Evolutionary conservation across 2,797 vertebrate genomes (phyloP).

Genomic region (Otolemur crassicaudatus): DNA sequence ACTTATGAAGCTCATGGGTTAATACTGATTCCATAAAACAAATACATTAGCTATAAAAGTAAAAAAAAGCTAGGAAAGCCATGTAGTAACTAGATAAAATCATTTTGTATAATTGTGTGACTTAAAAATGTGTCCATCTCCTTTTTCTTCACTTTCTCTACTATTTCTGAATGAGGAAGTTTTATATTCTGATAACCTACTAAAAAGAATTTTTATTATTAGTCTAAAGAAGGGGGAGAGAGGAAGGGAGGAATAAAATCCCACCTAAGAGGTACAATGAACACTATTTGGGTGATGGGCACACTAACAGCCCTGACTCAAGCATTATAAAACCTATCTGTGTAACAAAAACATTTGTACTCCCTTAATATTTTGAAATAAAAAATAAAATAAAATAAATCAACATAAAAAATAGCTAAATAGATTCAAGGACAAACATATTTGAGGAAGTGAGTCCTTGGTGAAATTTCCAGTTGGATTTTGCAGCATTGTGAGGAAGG

Average conservation of each 20-base stretch:
- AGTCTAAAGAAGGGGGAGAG: background rate
- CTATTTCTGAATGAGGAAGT: background rate
- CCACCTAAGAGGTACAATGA: background rate
- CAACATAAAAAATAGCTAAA: background rate
- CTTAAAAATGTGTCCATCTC: background rate
- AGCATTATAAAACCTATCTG: background rate
- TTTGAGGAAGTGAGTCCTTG: slow-evolving; percentile 3
- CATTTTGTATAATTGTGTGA: background rate
- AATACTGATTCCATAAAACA: background rate
- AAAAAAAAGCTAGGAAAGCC: too few species aligned
- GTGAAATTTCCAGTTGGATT: slow-evolving; percentile 44
- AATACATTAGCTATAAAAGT: background rate
- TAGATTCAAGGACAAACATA: background rate
- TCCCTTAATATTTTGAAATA: background rate
- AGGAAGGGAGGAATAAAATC: background rate
- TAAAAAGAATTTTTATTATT: background rate
- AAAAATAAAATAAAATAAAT: background rate
- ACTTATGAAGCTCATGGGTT: background rate
- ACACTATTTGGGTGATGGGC: background rate
- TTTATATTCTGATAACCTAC: background rate
- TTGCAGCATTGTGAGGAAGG: slow-evolving; percentile 26
- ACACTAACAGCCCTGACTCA: background rate
- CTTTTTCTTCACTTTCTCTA: background rate
- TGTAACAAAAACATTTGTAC: background rate
- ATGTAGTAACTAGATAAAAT: background rate